These are phyloP conservation scores for Lates calcarifer DNA, from an alignment of 2,113 vertebrate genomes.

Conservation along the genomic window DNA sequence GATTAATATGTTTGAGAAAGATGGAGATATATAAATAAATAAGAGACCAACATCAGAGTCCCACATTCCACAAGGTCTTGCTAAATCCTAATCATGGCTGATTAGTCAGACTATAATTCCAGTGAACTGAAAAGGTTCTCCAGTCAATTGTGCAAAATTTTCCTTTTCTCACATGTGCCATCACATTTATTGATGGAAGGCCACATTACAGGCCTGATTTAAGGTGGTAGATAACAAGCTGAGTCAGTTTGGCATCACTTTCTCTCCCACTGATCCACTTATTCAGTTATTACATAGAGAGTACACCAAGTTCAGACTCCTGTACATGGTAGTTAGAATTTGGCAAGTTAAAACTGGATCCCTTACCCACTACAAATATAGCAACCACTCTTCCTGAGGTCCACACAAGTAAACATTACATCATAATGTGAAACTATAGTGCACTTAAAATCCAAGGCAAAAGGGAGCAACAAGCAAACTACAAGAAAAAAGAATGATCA, in stretches of 20 bases:
- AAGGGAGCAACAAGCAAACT: too few species aligned
- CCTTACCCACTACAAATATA: too few species aligned
- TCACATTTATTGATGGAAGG: slow-evolving; percentile 80
- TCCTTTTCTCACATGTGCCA: slow-evolving; percentile 85
- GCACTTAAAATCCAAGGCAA: too few species aligned
- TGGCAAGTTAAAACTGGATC: neutral
- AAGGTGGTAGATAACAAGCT: slow-evolving; percentile 53
- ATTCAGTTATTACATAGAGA: slow-evolving; percentile 1
- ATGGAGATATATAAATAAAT: slow-evolving; percentile 70
- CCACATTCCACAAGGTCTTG: slow-evolving; percentile 78
- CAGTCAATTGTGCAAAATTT: slow-evolving; percentile 90
- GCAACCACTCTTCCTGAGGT: too few species aligned
- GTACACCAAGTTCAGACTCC: neutral
- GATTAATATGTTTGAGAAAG: slow-evolving; percentile 86
- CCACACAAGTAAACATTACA: too few species aligned
- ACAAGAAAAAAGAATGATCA: too few species aligned
- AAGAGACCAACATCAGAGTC: slow-evolving; percentile 56
- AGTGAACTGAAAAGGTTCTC: slow-evolving; percentile 90
- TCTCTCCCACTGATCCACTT: slow-evolving; percentile 15
- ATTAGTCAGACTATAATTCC: slow-evolving; percentile 91
- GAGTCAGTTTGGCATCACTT: slow-evolving; percentile 21
- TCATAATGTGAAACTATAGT: too few species aligned
- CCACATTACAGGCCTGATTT: slow-evolving; percentile 57
- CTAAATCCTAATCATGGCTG: slow-evolving; percentile 90
- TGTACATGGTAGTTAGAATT: neutral